Conservation (phyloP, 2,888 invertebrate species). For the Protodeltote pygarga region DNA sequence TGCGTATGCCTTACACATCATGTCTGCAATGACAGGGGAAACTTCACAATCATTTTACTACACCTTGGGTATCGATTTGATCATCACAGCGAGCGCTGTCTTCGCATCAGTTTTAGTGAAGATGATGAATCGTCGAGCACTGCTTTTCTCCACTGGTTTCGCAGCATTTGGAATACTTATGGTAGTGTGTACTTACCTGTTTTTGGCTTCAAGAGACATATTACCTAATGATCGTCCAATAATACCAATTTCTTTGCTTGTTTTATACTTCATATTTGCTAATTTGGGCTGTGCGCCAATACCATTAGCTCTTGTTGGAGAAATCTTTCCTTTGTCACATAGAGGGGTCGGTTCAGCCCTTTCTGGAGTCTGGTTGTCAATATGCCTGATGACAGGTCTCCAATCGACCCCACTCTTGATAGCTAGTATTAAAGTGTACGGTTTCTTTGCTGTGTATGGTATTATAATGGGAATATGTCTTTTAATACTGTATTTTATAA, state of each 20-base stretch:
- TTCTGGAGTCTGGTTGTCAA: constrained; percentile 54
- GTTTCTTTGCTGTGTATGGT: constrained; percentile 68
- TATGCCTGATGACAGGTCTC: constrained; percentile 51
- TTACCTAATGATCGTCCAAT: constrained; percentile 48
- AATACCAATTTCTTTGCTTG: constrained; percentile 53
- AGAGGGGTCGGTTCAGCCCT: constrained; percentile 56
- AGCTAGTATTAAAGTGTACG: constrained; percentile 57
- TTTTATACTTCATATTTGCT: constrained; percentile 57
- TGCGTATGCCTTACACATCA: constrained; percentile 58
- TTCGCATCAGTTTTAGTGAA: constrained; percentile 59
- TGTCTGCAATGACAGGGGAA: constrained; percentile 53
- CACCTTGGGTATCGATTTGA: constrained; percentile 57
- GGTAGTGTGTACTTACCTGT: constrained; percentile 50
- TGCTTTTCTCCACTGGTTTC: constrained; percentile 57
- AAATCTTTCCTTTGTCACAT: constrained; percentile 61
- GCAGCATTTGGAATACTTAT: constrained; percentile 52
- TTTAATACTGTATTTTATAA: constrained; percentile 46
- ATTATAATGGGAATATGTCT: constrained; percentile 40
- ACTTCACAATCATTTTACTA: constrained; percentile 55
- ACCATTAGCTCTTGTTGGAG: constrained; percentile 60
- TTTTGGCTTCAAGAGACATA: constrained; percentile 45
- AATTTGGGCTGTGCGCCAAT: constrained; percentile 66
- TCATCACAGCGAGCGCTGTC: constrained; percentile 54
- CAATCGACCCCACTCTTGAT: constrained; percentile 58
- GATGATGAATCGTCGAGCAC: constrained; percentile 57